Percentiles rank a stretch among this genome's conserved stretches.
These are phyloP conservation scores for Harlomillsia oculata DNA, from an alignment of 1,140 invertebrate genomes.

Conservation along the genomic window DNA sequence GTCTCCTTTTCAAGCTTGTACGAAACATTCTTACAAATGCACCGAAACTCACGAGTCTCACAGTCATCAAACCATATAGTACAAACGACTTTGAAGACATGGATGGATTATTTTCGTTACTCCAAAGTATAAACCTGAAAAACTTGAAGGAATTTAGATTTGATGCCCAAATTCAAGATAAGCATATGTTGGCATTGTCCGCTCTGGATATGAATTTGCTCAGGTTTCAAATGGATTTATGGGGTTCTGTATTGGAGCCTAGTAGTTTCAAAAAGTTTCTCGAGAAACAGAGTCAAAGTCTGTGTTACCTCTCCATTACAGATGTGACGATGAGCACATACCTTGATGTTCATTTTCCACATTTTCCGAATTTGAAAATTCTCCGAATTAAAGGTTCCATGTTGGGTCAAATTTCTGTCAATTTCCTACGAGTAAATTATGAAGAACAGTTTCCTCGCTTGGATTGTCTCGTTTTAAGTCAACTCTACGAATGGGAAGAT, in stretches of 20 bases:
- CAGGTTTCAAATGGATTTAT: constrained; percentile 13
- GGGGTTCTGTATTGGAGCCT: constrained; percentile 3
- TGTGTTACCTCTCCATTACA: constrained; percentile 4
- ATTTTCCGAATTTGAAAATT: constrained; percentile 6
- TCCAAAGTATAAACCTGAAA: not conserved
- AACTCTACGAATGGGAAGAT: constrained; percentile 20
- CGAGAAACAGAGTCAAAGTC: constrained; percentile 5
- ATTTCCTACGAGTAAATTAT: constrained; percentile 12
- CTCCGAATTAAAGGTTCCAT: constrained; percentile 17
- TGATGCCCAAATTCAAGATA: constrained; percentile 13
- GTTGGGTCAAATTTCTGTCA: constrained; percentile 4
- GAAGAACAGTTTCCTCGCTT: constrained; percentile 13
- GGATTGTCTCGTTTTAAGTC: not conserved
- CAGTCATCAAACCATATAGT: constrained; percentile 12
- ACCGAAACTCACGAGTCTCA: constrained; percentile 1
- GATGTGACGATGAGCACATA: constrained; percentile 19
- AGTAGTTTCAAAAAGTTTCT: constrained; percentile 1
- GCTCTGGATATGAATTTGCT: not conserved
- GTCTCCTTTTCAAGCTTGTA: constrained; percentile 7
- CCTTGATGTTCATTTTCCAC: constrained; percentile 11
- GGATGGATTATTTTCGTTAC: not conserved
- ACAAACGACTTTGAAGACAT: constrained; percentile 11
- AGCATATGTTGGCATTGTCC: constrained; percentile 3
- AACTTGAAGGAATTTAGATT: constrained; percentile 2
- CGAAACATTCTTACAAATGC: not conserved